These are phyloP conservation scores for Falco columbarius DNA, from an alignment of 2,797 vertebrate genomes.

Conservation along the genomic window DNA sequence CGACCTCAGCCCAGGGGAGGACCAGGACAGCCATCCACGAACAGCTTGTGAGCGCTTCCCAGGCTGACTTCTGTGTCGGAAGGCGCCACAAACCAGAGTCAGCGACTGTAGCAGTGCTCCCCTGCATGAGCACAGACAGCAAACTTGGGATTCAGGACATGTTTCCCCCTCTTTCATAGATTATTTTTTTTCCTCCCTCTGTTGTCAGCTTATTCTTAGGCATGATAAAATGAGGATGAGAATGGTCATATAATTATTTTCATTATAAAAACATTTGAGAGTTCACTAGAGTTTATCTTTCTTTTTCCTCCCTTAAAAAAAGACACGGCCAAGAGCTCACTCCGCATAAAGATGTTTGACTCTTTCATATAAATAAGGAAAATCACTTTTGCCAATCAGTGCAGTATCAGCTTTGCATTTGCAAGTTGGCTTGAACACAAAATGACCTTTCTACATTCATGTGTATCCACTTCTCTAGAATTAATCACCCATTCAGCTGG, in stretches of 20 bases:
- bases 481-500: not conserved
- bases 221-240: not conserved
- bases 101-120: not conserved
- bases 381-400: not conserved
- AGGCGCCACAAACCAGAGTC: not conserved
- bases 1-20: not conserved
- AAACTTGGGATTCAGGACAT: not conserved
- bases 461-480: not conserved
- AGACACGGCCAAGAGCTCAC: not conserved
- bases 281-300: not conserved
- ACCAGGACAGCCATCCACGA: not conserved
- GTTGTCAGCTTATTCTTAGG: not conserved
- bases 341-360: not conserved
- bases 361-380: not conserved
- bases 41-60: not conserved
- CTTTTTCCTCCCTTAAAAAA: not conserved
- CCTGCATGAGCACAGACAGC: accelerated
- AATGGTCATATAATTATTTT: not conserved
- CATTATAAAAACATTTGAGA: not conserved
- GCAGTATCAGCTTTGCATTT: not conserved
- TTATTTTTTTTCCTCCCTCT: not conserved
- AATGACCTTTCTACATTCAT: not conserved
- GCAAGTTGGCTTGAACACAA: not conserved
- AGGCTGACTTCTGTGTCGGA: not conserved
- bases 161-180: not conserved